Evolutionary conservation across 1,140 invertebrate genomes (phyloP), one percentile per base, ranked within the genome.

Genomic region (Babylonia areolata): DNA sequence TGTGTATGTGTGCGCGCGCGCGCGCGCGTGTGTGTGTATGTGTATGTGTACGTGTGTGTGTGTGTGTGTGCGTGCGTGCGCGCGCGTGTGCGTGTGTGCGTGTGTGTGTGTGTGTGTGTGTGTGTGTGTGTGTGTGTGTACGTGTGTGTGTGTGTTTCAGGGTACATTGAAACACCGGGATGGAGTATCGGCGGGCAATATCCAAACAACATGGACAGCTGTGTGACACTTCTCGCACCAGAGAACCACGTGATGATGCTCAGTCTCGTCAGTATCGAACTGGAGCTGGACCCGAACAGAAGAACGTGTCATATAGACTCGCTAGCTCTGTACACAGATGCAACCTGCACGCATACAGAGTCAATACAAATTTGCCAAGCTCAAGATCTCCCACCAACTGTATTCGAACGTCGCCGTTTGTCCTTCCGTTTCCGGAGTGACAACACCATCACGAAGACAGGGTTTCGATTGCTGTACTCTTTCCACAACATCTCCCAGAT

Each of bases 401-500:
- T 64, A 23, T 23, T 64, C 5, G 28, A 64, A 64, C 15, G 28
- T n/a, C 5, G 15, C 20, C n/a, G n/a, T n/a, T 28, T 64, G 58
- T 64, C 58, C 58, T 64, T 64, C 28, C 58, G 12, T 64, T 64
- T 64, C 28, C 12, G 12, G 28, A 64, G 58, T n/a, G 58, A 64
- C 28, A 6, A 12, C 15, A 23, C 17, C 58, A 6, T 64, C 5
- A 23, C 23, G 6, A 23, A n/a, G 58, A 64, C 58, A n/a, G 58
- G 58, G 58, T 64, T 64, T n/a, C 58, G 58, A 23, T 64, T 64
- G 58, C 58, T 64, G 58, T 64, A 64, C 58, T 64, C 58, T 23
- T 64, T 64, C 28, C 58, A 64, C 23, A n/a, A 64, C 58, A 23
- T 6, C 5, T 20, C 58, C 12, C 15, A 64, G 28, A 23, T 23